Evolutionary conservation across 2,888 invertebrate species (phyloP), one percentile per base, ranked within the genome.

Genomic region (Philereme transversata): DNA sequence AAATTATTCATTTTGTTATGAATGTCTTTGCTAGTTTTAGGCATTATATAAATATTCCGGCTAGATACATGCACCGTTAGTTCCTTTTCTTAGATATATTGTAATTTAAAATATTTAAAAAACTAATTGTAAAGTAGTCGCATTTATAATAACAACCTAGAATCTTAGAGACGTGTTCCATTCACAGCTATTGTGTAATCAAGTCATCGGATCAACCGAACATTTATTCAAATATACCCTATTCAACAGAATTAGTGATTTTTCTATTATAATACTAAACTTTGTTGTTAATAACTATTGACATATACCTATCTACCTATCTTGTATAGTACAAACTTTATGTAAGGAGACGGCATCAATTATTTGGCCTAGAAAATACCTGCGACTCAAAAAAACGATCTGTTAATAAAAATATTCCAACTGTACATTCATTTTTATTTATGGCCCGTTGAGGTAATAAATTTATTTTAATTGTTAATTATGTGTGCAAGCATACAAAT

Each of bases 321-420:
- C 4, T 33, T 44, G 11, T 40, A 40, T n/a, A 51, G 45, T 45
- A 45, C 45, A 53, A 53, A 45, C 36, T 6, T 6, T 7, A 5
- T 40, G 45, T 11, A 5, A 45, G 45, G 22, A 5, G 11, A 45
- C 22, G 22, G 22, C 7, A 45, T 45, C 43, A 22, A 44, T 55
- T 1, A 33, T 4, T 48, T 9, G 43, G 35, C 35, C 51, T 60
- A 33, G 36, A 22, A 45, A 58, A 65, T 52, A 56, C 55, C 54
- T 64, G 62, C 55, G 60, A 61, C 53, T 62, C 57, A 81, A 84
- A 81, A 87, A 87, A 83, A 86, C 66, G 73, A 87, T 78, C 82
- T 88, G 90, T 91, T 91, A 89, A 88, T 88, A 89, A 88, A 77
- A 90, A 87, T 83, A 83, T 83, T 87, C 79, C 84, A 88, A 83